Evolutionary conservation across 2,888 invertebrate genomes (phyloP).

Genomic region (Gymnocheta viridis): DNA sequence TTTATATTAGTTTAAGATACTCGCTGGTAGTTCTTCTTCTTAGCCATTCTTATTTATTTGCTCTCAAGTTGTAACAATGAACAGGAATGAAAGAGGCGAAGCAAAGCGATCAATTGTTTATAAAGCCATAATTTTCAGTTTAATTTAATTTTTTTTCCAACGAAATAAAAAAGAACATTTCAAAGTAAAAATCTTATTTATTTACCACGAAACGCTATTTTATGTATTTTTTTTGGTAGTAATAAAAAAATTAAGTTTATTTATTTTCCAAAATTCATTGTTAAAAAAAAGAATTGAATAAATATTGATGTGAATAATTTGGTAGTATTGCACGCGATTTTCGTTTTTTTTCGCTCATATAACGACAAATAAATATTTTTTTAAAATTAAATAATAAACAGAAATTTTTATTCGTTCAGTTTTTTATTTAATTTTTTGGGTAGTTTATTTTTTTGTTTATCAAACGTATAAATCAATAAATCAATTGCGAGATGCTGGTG

Average conservation of each 20-base stretch:
- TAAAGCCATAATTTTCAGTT: constrained; percentile 61
- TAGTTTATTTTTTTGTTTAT: background rate
- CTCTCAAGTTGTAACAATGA: background rate
- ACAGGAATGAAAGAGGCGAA: background rate
- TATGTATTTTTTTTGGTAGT: background rate
- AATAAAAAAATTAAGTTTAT: constrained; percentile 58
- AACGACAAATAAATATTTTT: constrained; percentile 12
- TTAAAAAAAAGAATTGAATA: constrained; percentile 27
- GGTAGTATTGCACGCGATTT: background rate
- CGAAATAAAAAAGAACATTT: constrained; percentile 10
- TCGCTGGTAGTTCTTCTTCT: background rate
- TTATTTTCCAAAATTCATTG: constrained; percentile 56
- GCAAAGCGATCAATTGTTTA: constrained; percentile 40
- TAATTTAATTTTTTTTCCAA: constrained; percentile 47
- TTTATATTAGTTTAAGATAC: background rate
- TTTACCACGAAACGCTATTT: constrained; percentile 48
- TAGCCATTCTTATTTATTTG: constrained; percentile 22
- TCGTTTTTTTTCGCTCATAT: background rate
- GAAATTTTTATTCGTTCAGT: background rate
- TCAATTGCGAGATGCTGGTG: background rate
- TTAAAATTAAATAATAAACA: constrained; percentile 39
- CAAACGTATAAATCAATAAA: background rate
- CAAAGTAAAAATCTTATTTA: constrained; percentile 55
- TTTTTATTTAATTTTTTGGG: background rate
- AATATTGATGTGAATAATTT: constrained; percentile 19